A percentile compares a stretch with the other conserved stretches of the same genome.
Evolutionary conservation across 2,888 invertebrate species (phyloP).

Genomic region (Archips crataeganus): DNA sequence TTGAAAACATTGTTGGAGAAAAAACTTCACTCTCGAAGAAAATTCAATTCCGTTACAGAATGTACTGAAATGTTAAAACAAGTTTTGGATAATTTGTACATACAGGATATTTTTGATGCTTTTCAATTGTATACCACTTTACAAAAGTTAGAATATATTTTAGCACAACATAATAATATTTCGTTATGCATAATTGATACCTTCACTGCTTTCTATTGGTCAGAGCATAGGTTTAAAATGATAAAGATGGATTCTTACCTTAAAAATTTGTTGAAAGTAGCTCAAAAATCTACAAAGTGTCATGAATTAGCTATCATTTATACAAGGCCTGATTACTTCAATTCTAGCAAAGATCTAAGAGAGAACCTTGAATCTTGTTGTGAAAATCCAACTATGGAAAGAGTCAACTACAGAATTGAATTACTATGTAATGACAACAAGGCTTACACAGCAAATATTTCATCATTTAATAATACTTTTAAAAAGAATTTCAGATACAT

Average conservation of each 20-base stretch:
- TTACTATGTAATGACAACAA: conserved; percentile 49
- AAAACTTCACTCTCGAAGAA: conserved; percentile 47
- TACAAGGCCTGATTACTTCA: conserved; percentile 82
- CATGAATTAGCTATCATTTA: conserved; percentile 82
- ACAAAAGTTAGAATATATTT: conserved; percentile 72
- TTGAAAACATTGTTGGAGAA: conserved; percentile 54
- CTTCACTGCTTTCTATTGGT: conserved; percentile 83
- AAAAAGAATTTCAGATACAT: conserved; percentile 52
- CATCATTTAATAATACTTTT: conserved; percentile 48
- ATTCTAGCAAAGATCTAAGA: conserved; percentile 66
- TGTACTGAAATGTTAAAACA: conserved; percentile 51
- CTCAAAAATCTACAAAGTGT: conserved; percentile 78
- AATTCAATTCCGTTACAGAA: conserved; percentile 42
- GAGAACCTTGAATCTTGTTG: conserved; percentile 58
- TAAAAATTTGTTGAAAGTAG: conserved; percentile 67
- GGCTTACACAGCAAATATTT: conserved; percentile 52
- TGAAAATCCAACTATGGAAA: conserved; percentile 56
- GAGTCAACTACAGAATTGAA: conserved; percentile 72
- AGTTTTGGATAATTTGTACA: conserved; percentile 59
- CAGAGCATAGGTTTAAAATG: conserved; percentile 76
- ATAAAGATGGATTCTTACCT: conserved; percentile 81
- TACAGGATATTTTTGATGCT: conserved; percentile 72
- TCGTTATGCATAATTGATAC: conserved; percentile 76
- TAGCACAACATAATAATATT: conserved; percentile 68
- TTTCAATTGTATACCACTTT: conserved; percentile 74